phyloP scores from a whole-genome alignment of 2,888 invertebrate genomes.

The Netelia inedita region DNA sequence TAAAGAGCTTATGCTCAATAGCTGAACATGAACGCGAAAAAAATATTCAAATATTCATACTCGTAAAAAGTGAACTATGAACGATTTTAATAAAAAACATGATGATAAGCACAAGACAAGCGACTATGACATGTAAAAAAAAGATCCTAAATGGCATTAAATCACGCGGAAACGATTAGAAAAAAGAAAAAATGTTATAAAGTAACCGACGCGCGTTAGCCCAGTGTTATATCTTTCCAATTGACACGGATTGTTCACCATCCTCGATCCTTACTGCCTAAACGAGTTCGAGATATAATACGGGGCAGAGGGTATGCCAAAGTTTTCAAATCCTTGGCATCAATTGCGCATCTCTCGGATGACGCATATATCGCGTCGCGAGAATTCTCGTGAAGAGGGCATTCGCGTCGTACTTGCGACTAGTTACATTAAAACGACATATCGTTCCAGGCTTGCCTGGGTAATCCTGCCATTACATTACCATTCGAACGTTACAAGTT shows the following conservation, averaged over 20 bases:
- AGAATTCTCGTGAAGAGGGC: background rate
- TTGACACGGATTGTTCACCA: background rate
- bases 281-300: background rate
- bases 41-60: no score
- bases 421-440: conserved; percentile 14
- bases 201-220: no score
- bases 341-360: background rate
- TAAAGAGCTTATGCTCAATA: no score
- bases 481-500: conserved; percentile 15
- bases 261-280: background rate
- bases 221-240: background rate
- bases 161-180: no score
- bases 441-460: conserved; percentile 17
- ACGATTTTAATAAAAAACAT: no score
- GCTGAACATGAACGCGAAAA: no score
- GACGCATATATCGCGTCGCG: background rate
- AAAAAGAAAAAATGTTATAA: no score
- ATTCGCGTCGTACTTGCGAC: background rate
- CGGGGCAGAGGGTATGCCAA: background rate
- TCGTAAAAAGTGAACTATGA: no score
- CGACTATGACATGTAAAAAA: no score
- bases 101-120: no score
- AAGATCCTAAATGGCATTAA: no score
- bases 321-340: background rate
- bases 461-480: conserved; percentile 43